Evolutionary conservation across 2,797 vertebrate species (phyloP).

Genomic region (Coreius guichenoti): DNA sequence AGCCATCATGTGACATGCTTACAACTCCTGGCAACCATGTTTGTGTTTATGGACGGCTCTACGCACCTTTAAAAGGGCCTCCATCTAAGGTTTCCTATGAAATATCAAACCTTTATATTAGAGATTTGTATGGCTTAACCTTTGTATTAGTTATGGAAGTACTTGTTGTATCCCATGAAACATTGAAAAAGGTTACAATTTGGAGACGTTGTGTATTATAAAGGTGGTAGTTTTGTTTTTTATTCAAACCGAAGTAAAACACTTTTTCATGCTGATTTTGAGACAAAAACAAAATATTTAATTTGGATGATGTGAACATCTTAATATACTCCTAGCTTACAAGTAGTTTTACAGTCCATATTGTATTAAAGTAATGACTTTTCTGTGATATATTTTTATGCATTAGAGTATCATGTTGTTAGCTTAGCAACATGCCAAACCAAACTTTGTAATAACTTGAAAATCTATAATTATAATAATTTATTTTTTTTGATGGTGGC

Average conservation of each 20-base stretch:
- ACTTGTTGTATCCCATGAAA: background rate
- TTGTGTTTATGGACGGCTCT: conserved; percentile 68
- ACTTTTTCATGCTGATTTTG: background rate
- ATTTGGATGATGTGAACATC: background rate
- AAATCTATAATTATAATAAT: background rate
- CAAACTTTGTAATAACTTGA: background rate
- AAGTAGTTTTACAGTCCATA: background rate
- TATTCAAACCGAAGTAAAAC: background rate
- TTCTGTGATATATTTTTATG: background rate
- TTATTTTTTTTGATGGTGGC: background rate
- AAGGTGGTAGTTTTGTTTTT: background rate
- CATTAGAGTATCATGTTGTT: background rate
- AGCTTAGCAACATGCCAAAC: background rate
- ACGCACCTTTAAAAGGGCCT: background rate
- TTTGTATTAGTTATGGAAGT: background rate
- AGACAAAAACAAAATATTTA: background rate
- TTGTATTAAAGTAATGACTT: background rate
- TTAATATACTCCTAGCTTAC: too few species aligned
- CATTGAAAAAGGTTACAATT: background rate
- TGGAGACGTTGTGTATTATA: background rate
- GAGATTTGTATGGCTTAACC: background rate
- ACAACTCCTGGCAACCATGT: conserved; percentile 73
- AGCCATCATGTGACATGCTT: conserved; percentile 70
- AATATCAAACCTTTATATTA: background rate
- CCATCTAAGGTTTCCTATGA: background rate